These are phyloP conservation scores for Cherax destructor DNA, from an alignment of 1,140 invertebrate genomes.

Conservation along the genomic window DNA sequence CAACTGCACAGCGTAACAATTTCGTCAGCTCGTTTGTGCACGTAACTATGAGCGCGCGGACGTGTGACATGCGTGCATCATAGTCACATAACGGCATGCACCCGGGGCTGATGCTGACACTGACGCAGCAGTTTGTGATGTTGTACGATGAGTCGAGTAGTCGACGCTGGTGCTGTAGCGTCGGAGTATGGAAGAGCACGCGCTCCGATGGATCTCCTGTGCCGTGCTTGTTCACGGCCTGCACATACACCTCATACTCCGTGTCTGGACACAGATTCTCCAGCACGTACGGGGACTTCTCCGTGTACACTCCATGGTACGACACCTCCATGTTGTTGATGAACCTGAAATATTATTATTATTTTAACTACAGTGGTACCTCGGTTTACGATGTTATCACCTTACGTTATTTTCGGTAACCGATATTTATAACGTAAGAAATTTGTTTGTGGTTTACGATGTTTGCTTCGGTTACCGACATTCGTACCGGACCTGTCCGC, in stretches of 20 bases:
- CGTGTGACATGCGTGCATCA: slow-evolving; percentile 86
- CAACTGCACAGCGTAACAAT: slow-evolving; percentile 82
- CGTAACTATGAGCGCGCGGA: slow-evolving; percentile 78
- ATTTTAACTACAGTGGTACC: slow-evolving; percentile 1
- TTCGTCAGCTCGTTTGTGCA: slow-evolving; percentile 83
- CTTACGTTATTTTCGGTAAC: no score
- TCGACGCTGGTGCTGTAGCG: slow-evolving; percentile 72
- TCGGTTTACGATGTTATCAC: no score
- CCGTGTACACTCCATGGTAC: slow-evolving; percentile 73
- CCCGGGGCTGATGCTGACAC: slow-evolving; percentile 81
- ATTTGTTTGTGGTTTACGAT: no score
- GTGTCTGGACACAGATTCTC: slow-evolving; percentile 84
- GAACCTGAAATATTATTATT: slow-evolving; percentile 14
- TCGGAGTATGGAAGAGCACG: slow-evolving; percentile 82
- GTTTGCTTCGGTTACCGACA: no score
- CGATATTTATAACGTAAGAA: no score
- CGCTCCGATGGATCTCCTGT: slow-evolving; percentile 84
- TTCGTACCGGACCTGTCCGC: no score
- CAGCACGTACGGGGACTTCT: slow-evolving; percentile 82
- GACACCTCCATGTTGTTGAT: slow-evolving; percentile 70
- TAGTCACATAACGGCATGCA: slow-evolving; percentile 89
- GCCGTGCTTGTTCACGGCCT: slow-evolving; percentile 87
- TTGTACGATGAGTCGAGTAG: slow-evolving; percentile 79
- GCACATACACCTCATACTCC: slow-evolving; percentile 88
- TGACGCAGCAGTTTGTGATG: slow-evolving; percentile 85